Conservation (phyloP, 2,888 invertebrate species). For the Toxonevra muliebris region DNA sequence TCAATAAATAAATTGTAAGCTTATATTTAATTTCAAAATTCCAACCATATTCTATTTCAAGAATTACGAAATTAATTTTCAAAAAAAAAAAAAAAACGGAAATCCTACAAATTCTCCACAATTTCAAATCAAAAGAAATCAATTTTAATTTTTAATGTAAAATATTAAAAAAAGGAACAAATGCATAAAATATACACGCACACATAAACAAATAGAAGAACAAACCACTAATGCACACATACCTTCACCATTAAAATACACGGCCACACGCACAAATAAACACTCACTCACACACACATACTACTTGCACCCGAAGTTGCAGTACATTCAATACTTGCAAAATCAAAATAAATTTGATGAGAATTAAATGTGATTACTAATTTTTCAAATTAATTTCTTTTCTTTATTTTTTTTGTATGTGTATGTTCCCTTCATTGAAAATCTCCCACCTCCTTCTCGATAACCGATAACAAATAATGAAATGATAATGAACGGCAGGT, state of each 20-base stretch:
- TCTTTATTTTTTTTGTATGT: too few species aligned
- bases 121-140: conserved; percentile 37
- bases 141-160: neutral
- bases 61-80: neutral
- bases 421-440: too few species aligned
- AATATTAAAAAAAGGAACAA: neutral
- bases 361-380: too few species aligned
- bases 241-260: neutral
- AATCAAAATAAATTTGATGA: too few species aligned
- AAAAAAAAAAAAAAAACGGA: conserved; percentile 40
- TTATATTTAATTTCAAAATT: too few species aligned
- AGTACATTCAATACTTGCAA: too few species aligned
- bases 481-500: conserved; percentile 50
- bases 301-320: conserved; percentile 16
- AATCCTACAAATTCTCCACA: conserved; percentile 50
- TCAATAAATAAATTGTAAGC: too few species aligned
- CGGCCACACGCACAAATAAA: neutral
- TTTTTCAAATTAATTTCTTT: too few species aligned
- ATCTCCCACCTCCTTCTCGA: too few species aligned
- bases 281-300: neutral
- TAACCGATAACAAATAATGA: too few species aligned
- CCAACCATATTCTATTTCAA: neutral
- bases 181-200: neutral
- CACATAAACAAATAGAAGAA: neutral
- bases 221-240: neutral